Conservation (phyloP, 2,113 vertebrate species). For the Toxostoma redivivum region DNA sequence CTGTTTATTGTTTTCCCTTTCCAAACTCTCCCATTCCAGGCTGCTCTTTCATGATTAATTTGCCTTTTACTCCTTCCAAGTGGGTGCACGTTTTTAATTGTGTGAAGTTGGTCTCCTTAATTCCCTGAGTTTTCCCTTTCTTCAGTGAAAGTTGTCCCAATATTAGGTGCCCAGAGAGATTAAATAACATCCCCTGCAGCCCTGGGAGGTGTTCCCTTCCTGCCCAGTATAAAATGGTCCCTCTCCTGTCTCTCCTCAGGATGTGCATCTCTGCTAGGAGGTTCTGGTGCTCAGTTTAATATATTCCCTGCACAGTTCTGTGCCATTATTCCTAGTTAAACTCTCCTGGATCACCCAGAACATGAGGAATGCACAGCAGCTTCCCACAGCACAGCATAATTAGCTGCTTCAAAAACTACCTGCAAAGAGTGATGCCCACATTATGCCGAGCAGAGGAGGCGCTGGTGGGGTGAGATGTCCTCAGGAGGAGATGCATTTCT, state of each 20-base stretch:
- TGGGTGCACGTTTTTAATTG: not conserved
- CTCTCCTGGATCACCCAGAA: constrained; percentile 25
- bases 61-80: not conserved
- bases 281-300: not conserved
- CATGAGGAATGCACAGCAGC: constrained; percentile 31
- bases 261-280: not conserved
- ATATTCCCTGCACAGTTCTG: constrained; percentile 16
- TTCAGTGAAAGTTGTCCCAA: not conserved
- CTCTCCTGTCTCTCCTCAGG: not conserved
- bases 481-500: constrained; percentile 12
- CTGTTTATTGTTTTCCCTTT: not conserved
- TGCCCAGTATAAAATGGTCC: not conserved
- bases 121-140: not conserved
- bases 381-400: constrained; percentile 42
- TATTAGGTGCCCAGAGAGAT: not conserved
- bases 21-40: not conserved
- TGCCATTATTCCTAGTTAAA: constrained; percentile 40
- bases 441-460: constrained; percentile 22
- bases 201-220: not conserved
- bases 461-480: not conserved
- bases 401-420: constrained; percentile 48
- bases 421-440: constrained; percentile 44
- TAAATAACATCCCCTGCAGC: not conserved
- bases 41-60: not conserved
- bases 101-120: not conserved